phyloP scores from a whole-genome alignment of 2,888 invertebrate genomes.

The Euphydryas editha region DNA sequence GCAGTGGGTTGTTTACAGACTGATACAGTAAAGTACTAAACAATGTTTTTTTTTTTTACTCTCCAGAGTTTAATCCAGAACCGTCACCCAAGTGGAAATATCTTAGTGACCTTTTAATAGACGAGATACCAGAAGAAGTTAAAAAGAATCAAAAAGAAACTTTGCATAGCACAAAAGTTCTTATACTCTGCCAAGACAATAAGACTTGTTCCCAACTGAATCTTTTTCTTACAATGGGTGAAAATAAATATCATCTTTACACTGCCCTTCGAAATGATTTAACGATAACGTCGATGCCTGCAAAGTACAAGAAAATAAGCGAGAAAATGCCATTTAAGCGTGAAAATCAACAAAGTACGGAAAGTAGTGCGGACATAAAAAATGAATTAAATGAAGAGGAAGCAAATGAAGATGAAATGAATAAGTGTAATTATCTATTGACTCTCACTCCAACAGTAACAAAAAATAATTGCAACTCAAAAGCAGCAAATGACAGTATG shows the following conservation, averaged over 20 bases:
- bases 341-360: constrained; percentile 42
- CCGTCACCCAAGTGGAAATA: constrained; percentile 95
- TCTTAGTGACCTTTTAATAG: constrained; percentile 89
- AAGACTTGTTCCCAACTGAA: constrained; percentile 92
- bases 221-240: constrained; percentile 86
- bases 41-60: too few relatives aligned
- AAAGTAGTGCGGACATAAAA: constrained; percentile 42
- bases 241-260: constrained; percentile 85
- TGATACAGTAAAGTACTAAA: too few relatives aligned
- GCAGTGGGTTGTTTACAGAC: too few relatives aligned
- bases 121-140: constrained; percentile 91
- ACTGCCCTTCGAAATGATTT: constrained; percentile 85
- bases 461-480: constrained; percentile 48
- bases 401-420: constrained; percentile 68
- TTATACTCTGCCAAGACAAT: constrained; percentile 93
- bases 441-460: constrained; percentile 85
- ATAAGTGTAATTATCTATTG: constrained; percentile 87
- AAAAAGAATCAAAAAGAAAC: constrained; percentile 70
- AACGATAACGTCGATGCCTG: constrained; percentile 82
- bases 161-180: constrained; percentile 85
- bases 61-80: constrained; percentile 91
- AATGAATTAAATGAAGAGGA: constrained; percentile 53
- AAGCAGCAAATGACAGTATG: constrained; percentile 57
- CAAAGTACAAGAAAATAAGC: constrained; percentile 71
- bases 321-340: constrained; percentile 47